Percentiles rank a stretch among this genome's conserved stretches.
phyloP scores from a whole-genome alignment of 2,113 vertebrate species.

The Polyodon spathula region DNA sequence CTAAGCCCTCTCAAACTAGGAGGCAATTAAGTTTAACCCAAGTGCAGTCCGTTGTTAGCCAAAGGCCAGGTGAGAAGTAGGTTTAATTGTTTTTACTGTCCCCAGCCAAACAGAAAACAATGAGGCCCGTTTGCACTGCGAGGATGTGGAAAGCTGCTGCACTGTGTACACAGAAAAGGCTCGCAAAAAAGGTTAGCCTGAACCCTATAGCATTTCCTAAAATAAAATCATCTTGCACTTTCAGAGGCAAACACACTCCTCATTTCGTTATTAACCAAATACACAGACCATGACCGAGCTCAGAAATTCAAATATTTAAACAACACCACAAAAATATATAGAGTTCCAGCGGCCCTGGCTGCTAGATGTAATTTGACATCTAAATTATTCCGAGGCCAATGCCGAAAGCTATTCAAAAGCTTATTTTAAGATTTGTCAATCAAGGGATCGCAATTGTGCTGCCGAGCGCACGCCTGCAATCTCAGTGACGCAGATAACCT shows the following conservation, averaged over 20 bases:
- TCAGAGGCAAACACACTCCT: constrained; percentile 67
- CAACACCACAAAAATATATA: constrained; percentile 51
- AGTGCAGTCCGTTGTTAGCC: constrained; percentile 32
- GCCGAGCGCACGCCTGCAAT: constrained; percentile 32
- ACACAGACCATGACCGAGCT: constrained; percentile 74
- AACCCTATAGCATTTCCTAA: constrained; percentile 63
- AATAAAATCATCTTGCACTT: constrained; percentile 61
- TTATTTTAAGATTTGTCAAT: constrained; percentile 86
- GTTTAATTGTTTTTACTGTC: constrained; percentile 24
- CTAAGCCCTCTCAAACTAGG: constrained; percentile 41
- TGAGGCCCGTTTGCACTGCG: constrained; percentile 16
- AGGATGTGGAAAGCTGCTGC: constrained; percentile 36
- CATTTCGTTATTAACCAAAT: constrained; percentile 84
- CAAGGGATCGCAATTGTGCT: constrained; percentile 49
- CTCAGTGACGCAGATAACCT: constrained; percentile 37
- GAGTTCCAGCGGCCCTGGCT: constrained; percentile 64
- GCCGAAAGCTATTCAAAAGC: constrained; percentile 75
- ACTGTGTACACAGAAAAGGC: constrained; percentile 41
- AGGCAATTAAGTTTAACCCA: constrained; percentile 52
- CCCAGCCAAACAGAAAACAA: constrained; percentile 44
- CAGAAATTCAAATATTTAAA: constrained; percentile 92
- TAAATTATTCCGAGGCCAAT: constrained; percentile 83
- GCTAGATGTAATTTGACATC: constrained; percentile 82
- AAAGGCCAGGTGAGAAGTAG: constrained; percentile 37
- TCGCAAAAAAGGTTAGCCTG: constrained; percentile 57